These are phyloP conservation scores for Naja naja DNA, from an alignment of 2,113 vertebrate genomes.

Conservation along the genomic window DNA sequence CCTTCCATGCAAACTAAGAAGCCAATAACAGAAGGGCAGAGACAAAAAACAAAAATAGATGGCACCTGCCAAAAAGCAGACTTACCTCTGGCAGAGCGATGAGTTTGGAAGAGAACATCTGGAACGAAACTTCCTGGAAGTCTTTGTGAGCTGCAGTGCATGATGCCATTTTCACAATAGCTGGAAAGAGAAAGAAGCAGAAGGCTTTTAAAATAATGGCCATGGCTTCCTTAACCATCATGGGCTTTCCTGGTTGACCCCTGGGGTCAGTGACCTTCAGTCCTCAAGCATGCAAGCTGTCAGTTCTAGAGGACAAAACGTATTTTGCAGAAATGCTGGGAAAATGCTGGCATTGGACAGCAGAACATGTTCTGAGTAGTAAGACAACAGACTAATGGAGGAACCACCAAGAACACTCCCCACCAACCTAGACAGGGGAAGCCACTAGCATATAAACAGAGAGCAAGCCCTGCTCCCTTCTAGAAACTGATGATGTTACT, in stretches of 20 bases:
- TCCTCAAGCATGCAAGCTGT: too few species aligned
- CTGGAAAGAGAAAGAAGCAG: constrained; percentile 50
- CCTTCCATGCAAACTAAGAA: not conserved
- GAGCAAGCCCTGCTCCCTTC: too few species aligned
- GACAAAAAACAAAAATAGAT: not conserved
- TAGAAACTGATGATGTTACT: too few species aligned
- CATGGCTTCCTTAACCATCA: not conserved
- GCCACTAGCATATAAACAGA: too few species aligned
- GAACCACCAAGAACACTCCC: too few species aligned
- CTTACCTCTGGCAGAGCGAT: constrained; percentile 74
- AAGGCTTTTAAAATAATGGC: not conserved
- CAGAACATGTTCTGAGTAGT: not conserved
- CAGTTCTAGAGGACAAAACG: not conserved
- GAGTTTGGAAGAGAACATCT: constrained; percentile 57
- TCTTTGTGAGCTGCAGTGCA: constrained; percentile 76
- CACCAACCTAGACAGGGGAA: too few species aligned
- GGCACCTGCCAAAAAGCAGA: constrained; percentile 26
- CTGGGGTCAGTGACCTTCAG: not conserved
- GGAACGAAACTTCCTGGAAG: constrained; percentile 63
- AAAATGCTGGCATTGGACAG: not conserved
- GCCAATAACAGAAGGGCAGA: not conserved
- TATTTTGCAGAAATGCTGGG: not conserved
- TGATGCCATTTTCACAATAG: constrained; percentile 82
- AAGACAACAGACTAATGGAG: too few species aligned
- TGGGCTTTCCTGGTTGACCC: not conserved